Conservation (phyloP, 2,888 invertebrate species). For the Callosobruchus maculatus region DNA sequence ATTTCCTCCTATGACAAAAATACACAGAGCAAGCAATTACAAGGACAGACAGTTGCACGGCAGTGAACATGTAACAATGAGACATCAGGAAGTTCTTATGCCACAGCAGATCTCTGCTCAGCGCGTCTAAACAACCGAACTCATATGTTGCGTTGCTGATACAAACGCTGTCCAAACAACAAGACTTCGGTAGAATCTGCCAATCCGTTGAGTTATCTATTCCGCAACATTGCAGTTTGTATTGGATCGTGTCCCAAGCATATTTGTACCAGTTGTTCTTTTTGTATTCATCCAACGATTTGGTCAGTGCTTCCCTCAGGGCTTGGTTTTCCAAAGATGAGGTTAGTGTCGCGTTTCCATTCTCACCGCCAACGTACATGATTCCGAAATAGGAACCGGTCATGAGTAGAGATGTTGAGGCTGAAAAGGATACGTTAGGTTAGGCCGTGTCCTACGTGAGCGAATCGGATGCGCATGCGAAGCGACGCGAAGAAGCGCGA, state of each 20-base stretch:
- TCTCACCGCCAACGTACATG: constrained; percentile 8
- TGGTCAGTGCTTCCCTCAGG: constrained; percentile 13
- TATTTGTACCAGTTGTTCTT: constrained; percentile 5
- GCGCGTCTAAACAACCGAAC: constrained; percentile 15
- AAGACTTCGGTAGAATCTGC: constrained; percentile 16
- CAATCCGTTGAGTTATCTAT: constrained; percentile 14
- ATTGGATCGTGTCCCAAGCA: constrained; percentile 20
- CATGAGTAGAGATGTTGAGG: constrained; percentile 14
- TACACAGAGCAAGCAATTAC: not conserved
- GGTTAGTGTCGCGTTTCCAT: constrained; percentile 3
- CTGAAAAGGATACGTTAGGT: not conserved
- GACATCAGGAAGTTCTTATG: constrained; percentile 16
- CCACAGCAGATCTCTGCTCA: constrained; percentile 19
- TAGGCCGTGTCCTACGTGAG: no score
- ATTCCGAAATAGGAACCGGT: constrained; percentile 16
- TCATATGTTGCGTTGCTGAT: constrained; percentile 6
- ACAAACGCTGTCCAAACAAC: constrained; percentile 18
- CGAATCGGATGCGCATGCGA: no score
- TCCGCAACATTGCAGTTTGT: constrained; percentile 18
- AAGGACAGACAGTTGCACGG: constrained; percentile 9
- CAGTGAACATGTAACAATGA: constrained; percentile 18
- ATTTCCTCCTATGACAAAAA: not conserved
- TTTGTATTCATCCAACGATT: constrained; percentile 12
- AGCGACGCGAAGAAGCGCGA: no score
- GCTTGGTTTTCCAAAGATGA: constrained; percentile 10